phyloP scores from a whole-genome alignment of 2,888 invertebrate species.

The Amphiduros pacificus region DNA sequence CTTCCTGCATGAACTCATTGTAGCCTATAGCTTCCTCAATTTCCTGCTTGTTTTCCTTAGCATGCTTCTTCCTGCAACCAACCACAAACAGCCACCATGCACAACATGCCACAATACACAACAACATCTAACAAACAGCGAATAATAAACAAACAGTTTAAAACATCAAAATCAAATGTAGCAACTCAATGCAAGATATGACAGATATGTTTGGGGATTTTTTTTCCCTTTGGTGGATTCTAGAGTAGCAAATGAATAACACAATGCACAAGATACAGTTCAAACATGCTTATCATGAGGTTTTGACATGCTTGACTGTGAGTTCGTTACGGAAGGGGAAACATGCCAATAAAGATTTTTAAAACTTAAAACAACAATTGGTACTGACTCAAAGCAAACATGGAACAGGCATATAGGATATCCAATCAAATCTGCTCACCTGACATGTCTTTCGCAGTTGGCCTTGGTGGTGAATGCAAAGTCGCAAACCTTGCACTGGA shows the following conservation, averaged over 20 bases:
- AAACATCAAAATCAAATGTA: too few relatives aligned
- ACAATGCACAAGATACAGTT: neutral
- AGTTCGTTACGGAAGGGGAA: neutral
- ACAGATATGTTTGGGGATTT: neutral
- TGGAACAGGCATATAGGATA: too few relatives aligned
- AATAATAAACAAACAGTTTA: too few relatives aligned
- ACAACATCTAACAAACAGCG: too few relatives aligned
- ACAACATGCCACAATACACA: too few relatives aligned
- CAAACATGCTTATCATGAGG: neutral
- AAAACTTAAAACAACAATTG: too few relatives aligned
- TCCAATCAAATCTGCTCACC: constrained; percentile 36
- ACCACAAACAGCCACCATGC: neutral
- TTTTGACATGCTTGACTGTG: too few relatives aligned
- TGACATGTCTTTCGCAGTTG: constrained; percentile 91
- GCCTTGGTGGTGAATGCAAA: constrained; percentile 97
- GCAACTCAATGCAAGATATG: neutral
- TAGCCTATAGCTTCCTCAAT: constrained; percentile 77
- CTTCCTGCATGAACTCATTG: constrained; percentile 44
- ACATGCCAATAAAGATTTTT: neutral
- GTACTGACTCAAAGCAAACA: too few relatives aligned
- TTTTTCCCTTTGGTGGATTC: too few relatives aligned
- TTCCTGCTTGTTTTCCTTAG: constrained; percentile 82
- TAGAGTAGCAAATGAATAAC: too few relatives aligned
- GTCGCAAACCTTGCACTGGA: constrained; percentile 91
- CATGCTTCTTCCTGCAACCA: constrained; percentile 75